A percentile compares a stretch with the other conserved stretches of the same genome.
Evolutionary conservation across 2,797 vertebrate genomes (phyloP).

Genomic region (Sternotherus odoratus): DNA sequence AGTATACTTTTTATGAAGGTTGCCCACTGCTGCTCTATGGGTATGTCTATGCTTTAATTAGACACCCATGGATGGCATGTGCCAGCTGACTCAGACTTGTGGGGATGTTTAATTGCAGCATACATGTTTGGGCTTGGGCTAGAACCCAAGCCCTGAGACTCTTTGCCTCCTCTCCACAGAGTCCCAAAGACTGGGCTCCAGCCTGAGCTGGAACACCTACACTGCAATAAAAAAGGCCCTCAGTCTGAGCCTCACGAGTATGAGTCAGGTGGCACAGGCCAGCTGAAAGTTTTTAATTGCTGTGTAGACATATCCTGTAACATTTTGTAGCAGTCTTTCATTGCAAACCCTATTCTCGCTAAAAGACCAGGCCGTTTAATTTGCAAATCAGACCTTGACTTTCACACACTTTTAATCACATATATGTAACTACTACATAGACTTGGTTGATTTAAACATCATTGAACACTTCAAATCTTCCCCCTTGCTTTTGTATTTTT

Average conservation of each 20-base stretch:
- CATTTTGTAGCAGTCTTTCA: neutral
- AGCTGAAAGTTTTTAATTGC: neutral
- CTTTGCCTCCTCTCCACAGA: neutral
- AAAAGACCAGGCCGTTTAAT: neutral
- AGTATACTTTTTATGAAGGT: neutral
- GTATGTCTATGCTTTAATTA: neutral
- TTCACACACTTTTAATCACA: slow-evolving; percentile 18
- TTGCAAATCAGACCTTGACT: slow-evolving; percentile 13
- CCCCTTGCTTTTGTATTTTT: neutral
- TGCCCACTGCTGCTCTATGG: neutral
- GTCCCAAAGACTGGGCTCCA: neutral
- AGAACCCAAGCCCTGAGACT: neutral
- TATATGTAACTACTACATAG: neutral
- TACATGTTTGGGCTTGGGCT: neutral
- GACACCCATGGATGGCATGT: neutral
- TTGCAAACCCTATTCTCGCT: neutral
- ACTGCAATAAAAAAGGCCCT: neutral
- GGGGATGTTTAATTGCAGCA: neutral
- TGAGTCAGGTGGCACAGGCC: neutral
- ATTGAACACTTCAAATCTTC: neutral
- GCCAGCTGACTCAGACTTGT: neutral
- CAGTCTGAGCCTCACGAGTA: neutral
- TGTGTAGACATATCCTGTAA: neutral
- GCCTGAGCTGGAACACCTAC: neutral
- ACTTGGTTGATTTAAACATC: slow-evolving; percentile 10